Conservation (phyloP, 2,888 invertebrate genomes). For the Macropis europaea region DNA sequence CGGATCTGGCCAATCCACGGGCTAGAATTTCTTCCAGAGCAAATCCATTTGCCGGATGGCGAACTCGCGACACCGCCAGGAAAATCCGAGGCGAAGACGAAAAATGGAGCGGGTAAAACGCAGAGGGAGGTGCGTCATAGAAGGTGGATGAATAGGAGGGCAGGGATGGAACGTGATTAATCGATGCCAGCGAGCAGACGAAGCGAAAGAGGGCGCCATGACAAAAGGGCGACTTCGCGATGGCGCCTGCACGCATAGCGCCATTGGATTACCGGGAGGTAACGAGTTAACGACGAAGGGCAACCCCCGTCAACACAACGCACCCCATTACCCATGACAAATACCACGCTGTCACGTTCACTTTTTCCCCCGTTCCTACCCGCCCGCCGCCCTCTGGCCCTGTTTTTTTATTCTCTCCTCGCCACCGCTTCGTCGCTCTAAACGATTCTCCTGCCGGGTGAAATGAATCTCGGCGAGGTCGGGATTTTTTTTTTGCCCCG, state of each 20-base stretch:
- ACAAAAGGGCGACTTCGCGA: constrained; percentile 62
- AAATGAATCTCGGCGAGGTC: not conserved
- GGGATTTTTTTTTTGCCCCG: not conserved
- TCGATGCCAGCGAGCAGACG: constrained; percentile 62
- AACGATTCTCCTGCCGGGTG: constrained; percentile 2
- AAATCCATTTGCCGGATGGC: constrained; percentile 48
- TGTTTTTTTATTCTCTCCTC: not conserved
- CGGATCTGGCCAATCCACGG: no score
- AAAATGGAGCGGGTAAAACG: constrained; percentile 29
- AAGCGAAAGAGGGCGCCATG: constrained; percentile 59
- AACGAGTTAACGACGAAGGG: constrained; percentile 63
- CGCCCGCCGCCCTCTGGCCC: not conserved
- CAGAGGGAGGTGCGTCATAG: constrained; percentile 5
- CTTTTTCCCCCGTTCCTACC: constrained; percentile 40
- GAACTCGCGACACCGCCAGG: constrained; percentile 1
- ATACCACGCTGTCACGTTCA: constrained; percentile 56
- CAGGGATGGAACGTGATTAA: constrained; percentile 58
- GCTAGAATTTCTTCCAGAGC: constrained; percentile 41
- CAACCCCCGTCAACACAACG: constrained; percentile 57
- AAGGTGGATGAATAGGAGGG: constrained; percentile 5
- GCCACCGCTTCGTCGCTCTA: not conserved
- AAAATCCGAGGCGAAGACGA: constrained; percentile 30
- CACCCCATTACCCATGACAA: constrained; percentile 67
- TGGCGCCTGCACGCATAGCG: constrained; percentile 61
- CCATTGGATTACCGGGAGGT: constrained; percentile 59